phyloP scores from a whole-genome alignment of 2,888 invertebrate species.

The Patella caerulea region DNA sequence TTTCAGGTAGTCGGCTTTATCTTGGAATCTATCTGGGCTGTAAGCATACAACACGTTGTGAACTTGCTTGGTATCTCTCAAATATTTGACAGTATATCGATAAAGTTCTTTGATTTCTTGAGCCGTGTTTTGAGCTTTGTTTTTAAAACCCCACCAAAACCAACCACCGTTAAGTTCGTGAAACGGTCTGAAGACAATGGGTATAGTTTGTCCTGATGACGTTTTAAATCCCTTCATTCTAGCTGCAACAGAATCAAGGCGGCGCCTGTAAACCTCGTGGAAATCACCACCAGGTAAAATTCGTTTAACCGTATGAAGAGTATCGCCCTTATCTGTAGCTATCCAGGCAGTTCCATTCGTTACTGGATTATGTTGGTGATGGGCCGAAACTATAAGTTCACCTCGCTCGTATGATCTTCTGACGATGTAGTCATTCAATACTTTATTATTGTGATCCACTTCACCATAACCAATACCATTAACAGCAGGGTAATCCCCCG shows the following conservation, averaged over 20 bases:
- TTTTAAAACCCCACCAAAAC: constrained; percentile 36
- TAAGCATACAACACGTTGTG: constrained; percentile 40
- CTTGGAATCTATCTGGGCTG: constrained; percentile 31
- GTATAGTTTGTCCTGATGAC: constrained; percentile 24
- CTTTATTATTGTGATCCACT: too few species aligned
- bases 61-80: constrained; percentile 33
- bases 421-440: constrained; percentile 16
- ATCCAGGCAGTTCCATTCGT: constrained; percentile 27
- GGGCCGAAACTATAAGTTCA: constrained; percentile 25
- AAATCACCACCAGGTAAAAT: constrained; percentile 32
- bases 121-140: constrained; percentile 26
- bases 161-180: constrained; percentile 31
- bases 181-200: constrained; percentile 38
- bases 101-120: constrained; percentile 34
- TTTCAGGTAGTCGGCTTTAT: constrained; percentile 25
- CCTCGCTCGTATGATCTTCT: constrained; percentile 30
- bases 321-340: constrained; percentile 25
- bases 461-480: too few species aligned
- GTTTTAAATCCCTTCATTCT: too few species aligned
- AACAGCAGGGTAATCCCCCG: too few species aligned
- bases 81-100: constrained; percentile 31
- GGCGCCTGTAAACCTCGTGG: constrained; percentile 22
- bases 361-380: constrained; percentile 35
- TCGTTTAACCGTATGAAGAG: constrained; percentile 23
- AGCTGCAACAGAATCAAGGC: constrained; percentile 24